These are phyloP conservation scores for Propithecus perrieri DNA, from an alignment of 2,797 vertebrate species.

Conservation along the genomic window DNA sequence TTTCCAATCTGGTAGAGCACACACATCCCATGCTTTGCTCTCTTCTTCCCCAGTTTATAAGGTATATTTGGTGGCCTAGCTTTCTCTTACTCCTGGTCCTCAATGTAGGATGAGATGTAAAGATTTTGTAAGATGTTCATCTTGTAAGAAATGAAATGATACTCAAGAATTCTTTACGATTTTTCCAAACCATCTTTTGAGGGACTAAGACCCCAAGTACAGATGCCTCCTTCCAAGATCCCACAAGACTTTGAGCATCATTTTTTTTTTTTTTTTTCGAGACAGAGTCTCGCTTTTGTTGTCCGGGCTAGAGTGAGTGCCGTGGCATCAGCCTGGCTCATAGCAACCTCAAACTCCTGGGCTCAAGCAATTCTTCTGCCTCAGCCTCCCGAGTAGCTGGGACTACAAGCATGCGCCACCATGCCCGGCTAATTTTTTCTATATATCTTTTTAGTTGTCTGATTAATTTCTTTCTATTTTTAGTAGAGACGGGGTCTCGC, in stretches of 20 bases:
- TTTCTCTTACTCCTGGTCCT: neutral
- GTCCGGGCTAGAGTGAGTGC: no score
- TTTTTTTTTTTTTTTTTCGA: neutral
- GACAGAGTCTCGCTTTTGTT: no score
- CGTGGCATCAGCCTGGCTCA: no score
- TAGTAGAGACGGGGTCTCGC: no score
- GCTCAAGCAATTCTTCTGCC: no score
- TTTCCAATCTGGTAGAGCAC: neutral
- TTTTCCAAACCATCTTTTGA: neutral
- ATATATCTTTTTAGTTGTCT: no score
- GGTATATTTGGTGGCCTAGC: neutral
- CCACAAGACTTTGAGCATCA: neutral
- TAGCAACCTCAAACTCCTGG: no score
- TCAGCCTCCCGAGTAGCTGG: no score
- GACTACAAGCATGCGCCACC: no score
- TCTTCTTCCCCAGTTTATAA: neutral
- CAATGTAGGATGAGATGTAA: neutral
- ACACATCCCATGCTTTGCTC: neutral
- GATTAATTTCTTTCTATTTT: no score
- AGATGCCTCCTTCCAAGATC: neutral
- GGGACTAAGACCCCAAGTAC: neutral
- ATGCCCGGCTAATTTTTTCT: no score
- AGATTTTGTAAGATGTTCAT: neutral
- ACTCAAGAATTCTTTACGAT: neutral
- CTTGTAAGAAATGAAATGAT: conserved; percentile 43